A percentile compares a stretch with the other conserved stretches of the same genome.
phyloP scores from a whole-genome alignment of 1,140 invertebrate genomes.

The Drosophila leontia region DNA sequence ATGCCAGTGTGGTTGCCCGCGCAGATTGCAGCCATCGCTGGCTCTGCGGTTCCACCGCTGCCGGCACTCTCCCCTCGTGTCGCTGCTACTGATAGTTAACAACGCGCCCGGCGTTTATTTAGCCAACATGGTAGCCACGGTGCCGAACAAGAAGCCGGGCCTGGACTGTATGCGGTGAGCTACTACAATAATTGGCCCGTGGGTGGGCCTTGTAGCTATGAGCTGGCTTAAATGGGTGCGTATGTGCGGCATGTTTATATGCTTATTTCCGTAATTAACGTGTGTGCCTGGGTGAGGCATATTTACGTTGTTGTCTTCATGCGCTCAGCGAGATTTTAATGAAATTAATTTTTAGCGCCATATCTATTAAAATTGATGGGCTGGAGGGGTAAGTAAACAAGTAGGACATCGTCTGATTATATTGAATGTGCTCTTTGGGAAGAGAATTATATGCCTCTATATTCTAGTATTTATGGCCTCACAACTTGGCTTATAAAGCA shows the following conservation, averaged over 20 bases:
- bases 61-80: constrained; percentile 3
- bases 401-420: constrained; percentile 31
- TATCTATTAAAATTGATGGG: constrained; percentile 41
- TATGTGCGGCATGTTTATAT: constrained; percentile 40
- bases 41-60: constrained; percentile 27
- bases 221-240: constrained; percentile 21
- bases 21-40: constrained; percentile 32
- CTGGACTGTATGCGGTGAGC: constrained; percentile 26
- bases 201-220: constrained; percentile 25
- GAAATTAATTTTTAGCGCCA: constrained; percentile 65
- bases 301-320: constrained; percentile 40
- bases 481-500: neutral
- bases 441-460: neutral
- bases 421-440: constrained; percentile 13
- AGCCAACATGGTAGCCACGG: constrained; percentile 47
- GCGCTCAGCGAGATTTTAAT: constrained; percentile 56
- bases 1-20: constrained; percentile 55
- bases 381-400: neutral
- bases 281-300: constrained; percentile 19
- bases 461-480: neutral
- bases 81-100: constrained; percentile 50
- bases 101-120: constrained; percentile 63
- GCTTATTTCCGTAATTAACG: constrained; percentile 50
- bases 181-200: constrained; percentile 67
- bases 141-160: constrained; percentile 14